Evolutionary conservation across 2,888 invertebrate genomes (phyloP).

Genomic region (Scaptomyza caliginosa): DNA sequence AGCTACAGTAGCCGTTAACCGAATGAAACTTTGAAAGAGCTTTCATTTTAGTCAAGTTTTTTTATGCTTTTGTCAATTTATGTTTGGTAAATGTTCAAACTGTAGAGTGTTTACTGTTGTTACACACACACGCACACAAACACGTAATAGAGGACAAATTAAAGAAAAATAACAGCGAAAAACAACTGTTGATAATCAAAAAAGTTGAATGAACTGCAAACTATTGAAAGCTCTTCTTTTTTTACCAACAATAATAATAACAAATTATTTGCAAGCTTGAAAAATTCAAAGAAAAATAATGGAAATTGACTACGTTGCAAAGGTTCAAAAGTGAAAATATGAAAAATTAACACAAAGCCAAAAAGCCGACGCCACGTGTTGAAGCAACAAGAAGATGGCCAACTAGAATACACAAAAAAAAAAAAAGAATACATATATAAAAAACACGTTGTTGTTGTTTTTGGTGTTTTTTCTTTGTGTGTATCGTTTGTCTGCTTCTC

Average conservation of each 20-base stretch:
- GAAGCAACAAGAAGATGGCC: constrained; percentile 43
- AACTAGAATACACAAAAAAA: constrained; percentile 10
- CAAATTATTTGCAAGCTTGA: constrained; percentile 6
- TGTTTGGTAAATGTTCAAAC: background rate
- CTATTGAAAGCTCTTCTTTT: constrained; percentile 7
- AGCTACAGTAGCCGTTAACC: background rate
- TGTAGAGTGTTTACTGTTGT: background rate
- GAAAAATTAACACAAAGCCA: constrained; percentile 21
- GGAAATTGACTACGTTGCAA: constrained; percentile 46
- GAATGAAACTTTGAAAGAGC: background rate
- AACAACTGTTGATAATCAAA: constrained; percentile 36
- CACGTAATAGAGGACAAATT: constrained; percentile 17
- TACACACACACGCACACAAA: constrained; percentile 1
- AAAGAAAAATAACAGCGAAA: constrained; percentile 8
- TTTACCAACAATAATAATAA: constrained; percentile 2
- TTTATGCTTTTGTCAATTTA: too few species aligned
- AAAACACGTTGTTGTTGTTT: constrained; percentile 19
- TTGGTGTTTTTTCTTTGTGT: too few species aligned
- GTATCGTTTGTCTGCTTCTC: constrained; percentile 17
- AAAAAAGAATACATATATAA: background rate
- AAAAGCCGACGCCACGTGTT: constrained; percentile 65
- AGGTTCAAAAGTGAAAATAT: constrained; percentile 11
- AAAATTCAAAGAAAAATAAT: background rate
- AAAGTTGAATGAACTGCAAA: constrained; percentile 58
- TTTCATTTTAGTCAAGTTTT: too few species aligned